Base-by-base conservation (phyloP, 1,140 invertebrate genomes). In the Aphidius ervi region DNA sequence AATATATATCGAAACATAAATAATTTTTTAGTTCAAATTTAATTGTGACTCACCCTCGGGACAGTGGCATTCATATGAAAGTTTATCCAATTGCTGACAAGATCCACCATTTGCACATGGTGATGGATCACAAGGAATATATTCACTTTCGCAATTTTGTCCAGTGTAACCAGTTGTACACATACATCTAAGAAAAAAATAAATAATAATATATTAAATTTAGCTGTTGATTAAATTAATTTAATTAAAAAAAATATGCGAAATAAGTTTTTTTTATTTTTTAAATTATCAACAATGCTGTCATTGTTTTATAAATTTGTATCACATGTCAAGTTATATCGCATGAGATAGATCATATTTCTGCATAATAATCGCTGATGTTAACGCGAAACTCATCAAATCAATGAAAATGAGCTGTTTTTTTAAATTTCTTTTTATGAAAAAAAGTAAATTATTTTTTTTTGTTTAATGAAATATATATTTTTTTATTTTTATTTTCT, bases 131-230 rank as follows among this genome's bases (percentile, higher is more conserved):
- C 94, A 96, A 2, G 93, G 93, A 61, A 94, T 87, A 74, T 95
- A 95, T 65, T 90, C 87, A 71, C 83, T 91, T 75, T 95, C 92
- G 80, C 94, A 96, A 78, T 95, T 89, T 71, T 90, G 85, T 9
- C 93, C 94, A 3, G 93, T 95, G 74, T 90, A 96, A 63, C 93
- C 93, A 64, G 86, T 87, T 64, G 90, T 83, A 78, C 94, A 97
- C 66, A 91, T 87, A 77, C 94, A 97, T 78, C 90, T 93, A 81
- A 46, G 84, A 84, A 64, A n/a, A 39, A 23, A 57, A n/a, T 42
- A 58, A 6, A 23, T 48, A 16, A 16, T 48, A n/a, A 48, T 48
- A 3, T 48, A 6, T 4, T 43, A 43, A 43, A 2, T 2, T 1
- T 48, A 9, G 45, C n/a, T n/a, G 8, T 46, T 8, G n/a, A 46